Evolutionary conservation across 1,140 invertebrate genomes (phyloP).

Genomic region (Drosophila asahinai): DNA sequence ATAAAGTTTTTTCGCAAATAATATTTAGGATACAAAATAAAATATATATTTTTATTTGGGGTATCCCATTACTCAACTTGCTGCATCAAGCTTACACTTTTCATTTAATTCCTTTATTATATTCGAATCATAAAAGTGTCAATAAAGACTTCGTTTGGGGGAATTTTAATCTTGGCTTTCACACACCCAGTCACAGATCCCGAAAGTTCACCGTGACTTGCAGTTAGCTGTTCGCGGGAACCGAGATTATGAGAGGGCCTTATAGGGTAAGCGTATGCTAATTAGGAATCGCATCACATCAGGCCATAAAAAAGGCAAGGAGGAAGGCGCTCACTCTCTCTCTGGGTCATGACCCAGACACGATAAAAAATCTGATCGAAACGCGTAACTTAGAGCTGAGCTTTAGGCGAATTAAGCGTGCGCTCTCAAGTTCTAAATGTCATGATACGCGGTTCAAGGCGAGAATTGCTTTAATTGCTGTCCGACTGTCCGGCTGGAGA

Average conservation of each 20-base stretch:
- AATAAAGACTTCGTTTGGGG: conserved; percentile 20
- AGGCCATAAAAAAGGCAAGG: background rate
- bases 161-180: conserved; percentile 29
- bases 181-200: conserved; percentile 12
- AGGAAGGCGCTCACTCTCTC: background rate
- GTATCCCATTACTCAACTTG: background rate
- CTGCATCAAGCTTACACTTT: conserved; percentile 15
- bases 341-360: background rate
- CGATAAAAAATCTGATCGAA: conserved; percentile 10
- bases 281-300: conserved; percentile 7
- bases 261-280: conserved; percentile 15
- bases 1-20: no score
- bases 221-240: conserved; percentile 12
- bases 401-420: conserved; percentile 32
- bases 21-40: background rate
- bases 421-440: conserved; percentile 70
- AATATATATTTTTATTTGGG: conserved; percentile 2
- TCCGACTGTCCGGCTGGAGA: conserved; percentile 47
- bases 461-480: conserved; percentile 70
- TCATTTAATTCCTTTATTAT: background rate
- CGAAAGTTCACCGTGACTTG: conserved; percentile 30
- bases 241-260: background rate
- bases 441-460: conserved; percentile 71
- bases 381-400: conserved; percentile 16
- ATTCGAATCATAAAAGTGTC: conserved; percentile 5